Percentiles rank a stretch among this genome's conserved stretches.
Evolutionary conservation across 2,888 invertebrate genomes (phyloP).

Genomic region (Andrena haemorrhoa): DNA sequence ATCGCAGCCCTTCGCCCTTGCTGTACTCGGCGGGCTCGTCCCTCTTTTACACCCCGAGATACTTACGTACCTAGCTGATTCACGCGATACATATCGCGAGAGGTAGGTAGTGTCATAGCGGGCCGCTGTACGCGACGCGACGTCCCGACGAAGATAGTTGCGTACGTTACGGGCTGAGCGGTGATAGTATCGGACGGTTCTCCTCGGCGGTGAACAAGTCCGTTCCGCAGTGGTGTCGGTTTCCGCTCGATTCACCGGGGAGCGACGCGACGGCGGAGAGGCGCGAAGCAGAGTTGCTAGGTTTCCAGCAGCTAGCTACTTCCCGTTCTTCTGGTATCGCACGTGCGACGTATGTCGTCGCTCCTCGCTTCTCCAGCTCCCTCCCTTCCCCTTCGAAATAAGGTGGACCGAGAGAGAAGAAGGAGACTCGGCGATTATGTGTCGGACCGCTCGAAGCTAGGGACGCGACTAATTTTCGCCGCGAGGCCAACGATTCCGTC

Average conservation of each 20-base stretch:
- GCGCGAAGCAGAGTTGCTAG: background rate
- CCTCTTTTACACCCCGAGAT: constrained; percentile 4
- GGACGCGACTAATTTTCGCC: background rate
- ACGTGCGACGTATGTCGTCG: background rate
- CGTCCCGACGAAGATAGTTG: background rate
- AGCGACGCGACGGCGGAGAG: background rate
- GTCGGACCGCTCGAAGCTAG: too few species aligned
- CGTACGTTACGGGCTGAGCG: background rate
- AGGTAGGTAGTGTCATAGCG: constrained; percentile 79
- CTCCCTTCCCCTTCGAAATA: constrained; percentile 56
- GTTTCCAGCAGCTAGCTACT: background rate
- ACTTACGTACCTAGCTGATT: constrained; percentile 82
- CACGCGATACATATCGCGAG: constrained; percentile 82
- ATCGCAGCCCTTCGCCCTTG: too few species aligned
- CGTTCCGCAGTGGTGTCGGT: background rate
- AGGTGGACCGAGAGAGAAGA: background rate
- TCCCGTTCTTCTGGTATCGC: background rate
- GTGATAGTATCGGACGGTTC: background rate
- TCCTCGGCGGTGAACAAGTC: background rate
- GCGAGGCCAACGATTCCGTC: background rate
- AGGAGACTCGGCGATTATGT: background rate
- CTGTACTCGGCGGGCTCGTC: background rate
- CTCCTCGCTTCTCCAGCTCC: background rate
- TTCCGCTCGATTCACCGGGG: background rate
- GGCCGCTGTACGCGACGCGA: constrained; percentile 76